Evolutionary conservation across 2,113 vertebrate species (phyloP), one percentile per base, ranked within the genome.

Genomic region (Ciconia stormi): DNA sequence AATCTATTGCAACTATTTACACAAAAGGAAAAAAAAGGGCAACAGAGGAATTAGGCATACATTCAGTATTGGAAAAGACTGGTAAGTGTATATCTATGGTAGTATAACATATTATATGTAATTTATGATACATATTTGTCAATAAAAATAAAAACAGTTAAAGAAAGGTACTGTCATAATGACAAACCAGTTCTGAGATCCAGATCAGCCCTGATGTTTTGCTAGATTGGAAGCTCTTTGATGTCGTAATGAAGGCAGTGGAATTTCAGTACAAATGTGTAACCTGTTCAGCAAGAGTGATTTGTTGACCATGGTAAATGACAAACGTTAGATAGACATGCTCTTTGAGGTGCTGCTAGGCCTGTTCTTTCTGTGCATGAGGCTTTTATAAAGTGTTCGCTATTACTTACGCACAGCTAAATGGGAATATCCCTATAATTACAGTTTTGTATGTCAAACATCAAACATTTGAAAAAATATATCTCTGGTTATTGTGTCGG

Each of bases 341-440:
- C 65, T 89, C 56, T 76, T 36, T 76, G 72, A 89, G 89, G 67
- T 84, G 82, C 86, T 92, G 69, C 85, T 72, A 27, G 44, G 80
- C 63, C 71, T 86, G 79, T 50, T 90, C 50, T 82, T 87, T 84
- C 84, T 69, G 56, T 2, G 6, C 20, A 46, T 53, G 40, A 76
- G 53, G 49, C 49, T 72, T 85, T 89, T 65, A 30, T 40, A 38
- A 91, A 63, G 65, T 87, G 76, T 72, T 94, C 2, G 3, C 73
- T 76, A 30, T 87, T 89, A 67, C 74, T 90, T 94, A 89, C 7
- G 0, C 73, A 65, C 73, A 69, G 56, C 49, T 87, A 61, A 89
- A 63, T 72, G 71, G 65, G 56, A 94, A 96, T 85, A 82, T 52
- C 83, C 86, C 56, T 89, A 3, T 95, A 97, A 97, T 97, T 96